These are phyloP conservation scores for Trichosurus vulpecula DNA, from an alignment of 2,797 vertebrate genomes.

Conservation along the genomic window DNA sequence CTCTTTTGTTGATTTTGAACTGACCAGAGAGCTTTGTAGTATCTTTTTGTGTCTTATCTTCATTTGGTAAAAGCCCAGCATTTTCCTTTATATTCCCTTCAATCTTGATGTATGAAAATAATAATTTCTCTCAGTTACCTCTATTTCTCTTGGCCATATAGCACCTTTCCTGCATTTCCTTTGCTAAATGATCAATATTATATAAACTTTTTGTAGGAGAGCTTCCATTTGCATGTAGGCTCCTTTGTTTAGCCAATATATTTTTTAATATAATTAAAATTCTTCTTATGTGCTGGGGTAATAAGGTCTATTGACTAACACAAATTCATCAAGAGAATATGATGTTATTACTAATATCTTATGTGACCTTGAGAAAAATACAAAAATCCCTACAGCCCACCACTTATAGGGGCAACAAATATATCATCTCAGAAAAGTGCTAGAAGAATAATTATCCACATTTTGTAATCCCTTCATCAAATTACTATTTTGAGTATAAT, in stretches of 20 bases:
- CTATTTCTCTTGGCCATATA: neutral
- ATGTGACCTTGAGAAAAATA: conserved; percentile 33
- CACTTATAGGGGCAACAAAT: neutral
- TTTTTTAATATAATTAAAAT: conserved; percentile 12
- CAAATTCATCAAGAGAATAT: conserved; percentile 1
- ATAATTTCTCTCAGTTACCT: conserved; percentile 12
- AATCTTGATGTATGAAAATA: neutral
- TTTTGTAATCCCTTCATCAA: conserved; percentile 54
- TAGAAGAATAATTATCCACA: conserved; percentile 10
- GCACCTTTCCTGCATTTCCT: neutral
- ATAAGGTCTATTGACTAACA: conserved; percentile 13
- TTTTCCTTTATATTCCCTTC: neutral
- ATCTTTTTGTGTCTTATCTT: neutral
- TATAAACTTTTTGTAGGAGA: neutral
- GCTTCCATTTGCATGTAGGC: neutral
- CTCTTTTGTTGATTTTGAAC: neutral
- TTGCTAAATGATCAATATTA: neutral
- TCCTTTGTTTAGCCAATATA: neutral
- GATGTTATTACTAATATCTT: conserved; percentile 27
- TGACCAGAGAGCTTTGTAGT: neutral
- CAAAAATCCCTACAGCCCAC: neutral
- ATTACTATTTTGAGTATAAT: neutral
- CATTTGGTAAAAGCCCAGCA: neutral
- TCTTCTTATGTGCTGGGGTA: conserved; percentile 11
- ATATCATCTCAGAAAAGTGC: neutral